Percentiles rank a stretch among this genome's conserved stretches.
phyloP scores from a whole-genome alignment of 2,113 vertebrate species.

The Zootoca vivipara region DNA sequence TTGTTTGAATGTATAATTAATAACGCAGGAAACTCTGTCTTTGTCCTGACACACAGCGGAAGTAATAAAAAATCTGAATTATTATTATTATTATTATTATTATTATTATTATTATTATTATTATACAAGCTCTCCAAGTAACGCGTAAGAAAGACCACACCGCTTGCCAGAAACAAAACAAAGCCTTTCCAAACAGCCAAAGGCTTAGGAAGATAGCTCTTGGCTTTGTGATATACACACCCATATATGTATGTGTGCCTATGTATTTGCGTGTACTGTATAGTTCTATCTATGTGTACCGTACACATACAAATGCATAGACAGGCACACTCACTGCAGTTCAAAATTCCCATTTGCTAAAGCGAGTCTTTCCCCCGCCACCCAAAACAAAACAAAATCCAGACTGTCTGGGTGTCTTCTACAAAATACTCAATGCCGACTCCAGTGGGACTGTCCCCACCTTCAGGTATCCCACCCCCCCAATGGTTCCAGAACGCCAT shows the following conservation, averaged over 20 bases:
- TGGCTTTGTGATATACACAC: neutral
- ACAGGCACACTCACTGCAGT: neutral
- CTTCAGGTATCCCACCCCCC: too few species aligned
- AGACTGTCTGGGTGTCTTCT: neutral
- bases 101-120: slow-evolving; percentile 6
- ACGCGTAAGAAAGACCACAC: slow-evolving; percentile 62
- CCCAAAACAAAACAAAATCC: neutral
- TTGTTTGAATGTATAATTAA: slow-evolving; percentile 85
- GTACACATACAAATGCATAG: neutral
- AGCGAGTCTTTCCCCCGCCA: too few species aligned
- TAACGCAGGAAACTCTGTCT: slow-evolving; percentile 80
- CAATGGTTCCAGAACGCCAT: neutral
- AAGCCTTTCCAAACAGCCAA: slow-evolving; percentile 45
- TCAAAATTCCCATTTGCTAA: neutral
- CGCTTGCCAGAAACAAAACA: slow-evolving; percentile 34
- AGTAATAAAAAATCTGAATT: slow-evolving; percentile 66
- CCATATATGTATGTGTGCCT: neutral
- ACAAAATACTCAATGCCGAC: neutral
- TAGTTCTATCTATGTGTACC: neutral
- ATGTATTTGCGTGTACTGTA: neutral
- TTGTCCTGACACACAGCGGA: slow-evolving; percentile 73
- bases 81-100: slow-evolving; percentile 25
- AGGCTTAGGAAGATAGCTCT: slow-evolving; percentile 22
- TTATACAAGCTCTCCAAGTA: slow-evolving; percentile 24
- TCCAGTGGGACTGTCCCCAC: neutral